Evolutionary conservation across 2,113 vertebrate species (phyloP).

Genomic region (Pycnonotus jocosus): DNA sequence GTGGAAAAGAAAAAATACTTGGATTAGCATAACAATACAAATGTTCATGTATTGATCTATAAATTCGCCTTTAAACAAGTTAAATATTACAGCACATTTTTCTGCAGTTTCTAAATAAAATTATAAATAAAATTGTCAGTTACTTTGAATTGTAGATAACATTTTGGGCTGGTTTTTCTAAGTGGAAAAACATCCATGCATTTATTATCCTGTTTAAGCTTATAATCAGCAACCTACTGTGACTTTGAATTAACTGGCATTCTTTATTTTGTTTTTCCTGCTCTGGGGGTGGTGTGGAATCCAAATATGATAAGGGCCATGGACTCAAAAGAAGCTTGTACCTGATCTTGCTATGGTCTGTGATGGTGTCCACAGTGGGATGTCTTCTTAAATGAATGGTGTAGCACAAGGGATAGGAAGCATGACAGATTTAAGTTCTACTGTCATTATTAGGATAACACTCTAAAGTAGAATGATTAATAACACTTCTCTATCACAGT

Average conservation of each 20-base stretch:
- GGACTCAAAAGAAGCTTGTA: neutral
- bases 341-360: neutral
- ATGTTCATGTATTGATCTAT: neutral
- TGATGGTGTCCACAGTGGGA: neutral
- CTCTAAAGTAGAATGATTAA: neutral
- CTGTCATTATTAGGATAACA: neutral
- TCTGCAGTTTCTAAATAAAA: neutral
- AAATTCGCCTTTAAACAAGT: neutral
- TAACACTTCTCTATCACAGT: neutral
- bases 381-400: neutral
- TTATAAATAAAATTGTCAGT: neutral
- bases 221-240: neutral
- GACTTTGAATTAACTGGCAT: neutral
- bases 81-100: neutral
- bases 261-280: neutral
- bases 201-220: neutral
- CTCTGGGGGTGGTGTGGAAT: neutral
- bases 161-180: neutral
- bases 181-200: neutral
- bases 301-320: neutral
- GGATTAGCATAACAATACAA: neutral
- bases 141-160: neutral
- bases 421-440: neutral
- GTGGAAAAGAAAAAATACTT: neutral
- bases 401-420: neutral